Evolutionary conservation across 2,888 invertebrate genomes (phyloP).

Genomic region (Apocheima hispidaria): DNA sequence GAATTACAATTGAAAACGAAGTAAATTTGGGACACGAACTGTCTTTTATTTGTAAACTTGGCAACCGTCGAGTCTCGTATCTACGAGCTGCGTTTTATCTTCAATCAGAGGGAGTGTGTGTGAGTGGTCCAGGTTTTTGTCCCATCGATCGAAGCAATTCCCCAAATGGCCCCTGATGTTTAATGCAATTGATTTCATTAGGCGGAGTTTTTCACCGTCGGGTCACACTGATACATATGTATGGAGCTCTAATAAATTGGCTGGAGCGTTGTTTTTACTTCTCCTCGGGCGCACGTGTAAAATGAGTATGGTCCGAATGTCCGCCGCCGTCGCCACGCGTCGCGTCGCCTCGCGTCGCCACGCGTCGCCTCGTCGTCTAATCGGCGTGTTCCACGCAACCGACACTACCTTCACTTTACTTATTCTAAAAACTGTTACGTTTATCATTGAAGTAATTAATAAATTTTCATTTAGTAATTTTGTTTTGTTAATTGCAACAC

Average conservation of each 20-base stretch:
- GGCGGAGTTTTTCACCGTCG: slow-evolving; percentile 67
- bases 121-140: slow-evolving; percentile 54
- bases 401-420: too few relatives aligned
- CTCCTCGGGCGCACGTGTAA: neutral
- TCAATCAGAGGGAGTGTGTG: neutral
- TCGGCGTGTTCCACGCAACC: too few relatives aligned
- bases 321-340: too few relatives aligned
- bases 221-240: slow-evolving; percentile 73
- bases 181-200: slow-evolving; percentile 81
- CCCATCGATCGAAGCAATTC: slow-evolving; percentile 56
- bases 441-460: too few relatives aligned
- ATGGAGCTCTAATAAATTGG: slow-evolving; percentile 78
- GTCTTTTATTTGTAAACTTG: neutral
- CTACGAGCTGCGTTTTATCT: slow-evolving; percentile 14
- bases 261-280: slow-evolving; percentile 52
- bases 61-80: neutral
- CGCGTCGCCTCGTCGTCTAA: too few relatives aligned
- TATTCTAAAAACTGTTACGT: too few relatives aligned
- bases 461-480: too few relatives aligned
- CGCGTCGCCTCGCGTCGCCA: too few relatives aligned
- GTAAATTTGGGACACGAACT: too few relatives aligned
- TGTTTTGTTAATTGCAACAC: too few relatives aligned
- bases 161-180: slow-evolving; percentile 74
- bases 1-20: too few relatives aligned
- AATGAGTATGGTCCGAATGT: too few relatives aligned